phyloP scores from a whole-genome alignment of 2,888 invertebrate species.

The Spodoptera littoralis region DNA sequence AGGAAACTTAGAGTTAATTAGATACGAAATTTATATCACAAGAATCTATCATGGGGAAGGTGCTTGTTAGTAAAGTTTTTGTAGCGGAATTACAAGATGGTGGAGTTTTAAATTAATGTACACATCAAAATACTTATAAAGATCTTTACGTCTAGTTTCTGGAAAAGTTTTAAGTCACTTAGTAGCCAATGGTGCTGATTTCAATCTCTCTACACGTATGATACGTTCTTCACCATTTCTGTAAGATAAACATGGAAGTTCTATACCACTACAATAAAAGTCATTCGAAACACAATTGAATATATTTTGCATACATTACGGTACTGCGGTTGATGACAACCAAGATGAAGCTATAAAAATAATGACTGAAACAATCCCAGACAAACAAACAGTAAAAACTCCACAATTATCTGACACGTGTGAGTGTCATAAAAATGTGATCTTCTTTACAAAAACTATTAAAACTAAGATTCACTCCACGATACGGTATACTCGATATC shows the following conservation, averaged over 20 bases:
- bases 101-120: conserved; percentile 34
- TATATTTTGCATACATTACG: conserved; percentile 43
- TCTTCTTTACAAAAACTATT: conserved; percentile 55
- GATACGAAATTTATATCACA: conserved; percentile 77
- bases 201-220: background rate
- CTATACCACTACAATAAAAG: no score
- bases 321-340: conserved; percentile 19
- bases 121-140: conserved; percentile 18
- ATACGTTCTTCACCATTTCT: no score
- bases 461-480: conserved; percentile 51
- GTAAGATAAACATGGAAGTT: background rate
- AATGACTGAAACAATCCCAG: conserved; percentile 45
- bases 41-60: conserved; percentile 59
- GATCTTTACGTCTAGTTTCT: conserved; percentile 1
- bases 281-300: conserved; percentile 3
- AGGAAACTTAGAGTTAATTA: conserved; percentile 80
- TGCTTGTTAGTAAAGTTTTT: conserved; percentile 54
- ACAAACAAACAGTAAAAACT: conserved; percentile 51
- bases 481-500: conserved; percentile 48
- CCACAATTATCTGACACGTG: conserved; percentile 59
- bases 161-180: background rate
- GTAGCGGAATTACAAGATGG: conserved; percentile 36
- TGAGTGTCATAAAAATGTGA: conserved; percentile 58
- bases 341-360: conserved; percentile 63
- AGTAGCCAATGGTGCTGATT: background rate